phyloP scores from a whole-genome alignment of 2,888 invertebrate species.

The Antheraea assamensis region DNA sequence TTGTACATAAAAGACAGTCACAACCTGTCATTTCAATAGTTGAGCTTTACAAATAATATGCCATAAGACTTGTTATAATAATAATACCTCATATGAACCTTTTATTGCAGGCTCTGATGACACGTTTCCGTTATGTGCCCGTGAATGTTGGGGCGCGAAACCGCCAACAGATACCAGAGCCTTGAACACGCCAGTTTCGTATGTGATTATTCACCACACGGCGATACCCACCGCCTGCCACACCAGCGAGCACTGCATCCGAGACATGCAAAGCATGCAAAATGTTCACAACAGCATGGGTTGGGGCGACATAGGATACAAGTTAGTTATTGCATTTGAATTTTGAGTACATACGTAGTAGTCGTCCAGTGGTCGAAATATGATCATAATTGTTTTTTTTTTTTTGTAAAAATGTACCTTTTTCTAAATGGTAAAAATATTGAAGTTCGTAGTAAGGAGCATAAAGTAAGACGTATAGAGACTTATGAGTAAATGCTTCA shows the following conservation, averaged over 20 bases:
- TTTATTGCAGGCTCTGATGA: slow-evolving; percentile 28
- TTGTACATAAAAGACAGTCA: no score
- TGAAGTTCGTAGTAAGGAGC: no score
- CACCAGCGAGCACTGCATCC: slow-evolving; percentile 74
- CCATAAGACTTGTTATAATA: no score
- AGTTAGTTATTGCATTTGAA: slow-evolving; percentile 45
- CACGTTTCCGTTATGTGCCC: slow-evolving; percentile 50
- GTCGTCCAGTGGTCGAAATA: no score
- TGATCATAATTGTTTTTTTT: no score
- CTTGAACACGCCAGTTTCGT: slow-evolving; percentile 83
- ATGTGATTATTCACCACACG: slow-evolving; percentile 88
- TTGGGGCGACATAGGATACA: slow-evolving; percentile 88
- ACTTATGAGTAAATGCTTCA: no score
- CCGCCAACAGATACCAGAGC: slow-evolving; percentile 66
- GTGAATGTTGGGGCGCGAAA: slow-evolving; percentile 83
- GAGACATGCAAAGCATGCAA: slow-evolving; percentile 86
- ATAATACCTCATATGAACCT: neutral
- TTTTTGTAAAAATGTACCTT: no score
- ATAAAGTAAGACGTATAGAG: no score
- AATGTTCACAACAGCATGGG: slow-evolving; percentile 81
- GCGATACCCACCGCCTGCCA: slow-evolving; percentile 84
- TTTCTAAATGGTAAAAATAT: no score
- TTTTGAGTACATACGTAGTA: neutral
- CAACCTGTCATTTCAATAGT: no score
- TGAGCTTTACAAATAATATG: no score